phyloP scores from a whole-genome alignment of 2,797 vertebrate species.

The Siniperca undulata region DNA sequence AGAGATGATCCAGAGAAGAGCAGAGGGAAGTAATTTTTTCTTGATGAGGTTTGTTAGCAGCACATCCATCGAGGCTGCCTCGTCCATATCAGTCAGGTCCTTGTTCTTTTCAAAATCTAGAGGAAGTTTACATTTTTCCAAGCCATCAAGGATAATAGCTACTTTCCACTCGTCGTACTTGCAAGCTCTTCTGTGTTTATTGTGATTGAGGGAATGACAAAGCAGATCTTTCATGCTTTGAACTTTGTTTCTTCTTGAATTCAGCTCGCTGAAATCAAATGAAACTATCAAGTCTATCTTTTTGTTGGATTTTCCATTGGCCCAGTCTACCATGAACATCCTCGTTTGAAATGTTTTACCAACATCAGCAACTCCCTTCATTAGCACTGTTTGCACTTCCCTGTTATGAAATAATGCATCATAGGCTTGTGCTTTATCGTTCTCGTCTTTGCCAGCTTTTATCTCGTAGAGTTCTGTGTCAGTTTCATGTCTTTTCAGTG shows the following conservation, averaged over 20 bases:
- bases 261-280: constrained; percentile 60
- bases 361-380: constrained; percentile 50
- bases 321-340: constrained; percentile 51
- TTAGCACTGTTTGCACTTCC: constrained; percentile 55
- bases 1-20: constrained; percentile 59
- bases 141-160: constrained; percentile 71
- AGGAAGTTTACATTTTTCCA: constrained; percentile 66
- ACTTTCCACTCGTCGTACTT: constrained; percentile 41
- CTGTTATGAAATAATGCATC: constrained; percentile 1
- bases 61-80: not conserved
- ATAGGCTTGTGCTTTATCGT: not conserved
- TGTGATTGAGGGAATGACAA: not conserved
- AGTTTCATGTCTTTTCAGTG: rapidly evolving
- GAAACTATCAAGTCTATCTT: constrained; percentile 35
- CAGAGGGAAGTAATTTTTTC: constrained; percentile 38
- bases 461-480: constrained; percentile 9
- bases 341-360: constrained; percentile 68
- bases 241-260: not conserved
- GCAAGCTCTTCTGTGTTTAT: rapidly evolving
- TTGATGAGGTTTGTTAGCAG: constrained; percentile 65
- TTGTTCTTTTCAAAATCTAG: constrained; percentile 63
- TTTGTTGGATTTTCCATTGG: rapidly evolving
- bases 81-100: constrained; percentile 3
- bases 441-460: rapidly evolving
- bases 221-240: constrained; percentile 58